phyloP scores from a whole-genome alignment of 2,797 vertebrate genomes.

The Platyrinchus mystaceus region DNA sequence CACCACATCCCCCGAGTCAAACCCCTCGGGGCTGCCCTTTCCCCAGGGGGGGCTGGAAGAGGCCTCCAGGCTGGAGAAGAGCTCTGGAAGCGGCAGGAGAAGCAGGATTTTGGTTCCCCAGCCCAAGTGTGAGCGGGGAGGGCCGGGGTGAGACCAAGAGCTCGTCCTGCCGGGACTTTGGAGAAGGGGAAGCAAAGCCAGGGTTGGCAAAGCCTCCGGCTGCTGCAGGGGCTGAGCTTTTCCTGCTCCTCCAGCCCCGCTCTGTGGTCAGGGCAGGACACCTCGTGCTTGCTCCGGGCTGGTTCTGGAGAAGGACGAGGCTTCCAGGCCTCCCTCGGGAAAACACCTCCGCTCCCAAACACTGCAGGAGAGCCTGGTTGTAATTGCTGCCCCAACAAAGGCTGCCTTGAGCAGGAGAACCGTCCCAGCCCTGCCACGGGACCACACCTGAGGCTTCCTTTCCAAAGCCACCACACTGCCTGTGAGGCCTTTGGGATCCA shows the following conservation, averaged over 20 bases:
- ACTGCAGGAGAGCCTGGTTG: background rate
- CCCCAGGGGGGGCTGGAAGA: background rate
- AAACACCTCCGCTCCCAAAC: background rate
- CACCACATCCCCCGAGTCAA: background rate
- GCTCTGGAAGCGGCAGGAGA: background rate
- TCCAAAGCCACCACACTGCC: accelerated
- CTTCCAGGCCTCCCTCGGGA: background rate
- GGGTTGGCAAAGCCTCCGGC: background rate
- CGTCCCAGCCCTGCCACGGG: accelerated
- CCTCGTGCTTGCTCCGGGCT: background rate
- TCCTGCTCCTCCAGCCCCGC: background rate
- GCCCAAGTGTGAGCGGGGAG: background rate
- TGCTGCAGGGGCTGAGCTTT: background rate
- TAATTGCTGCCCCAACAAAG: background rate
- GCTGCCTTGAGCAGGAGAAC: background rate
- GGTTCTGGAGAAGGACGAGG: background rate
- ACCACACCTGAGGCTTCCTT: background rate
- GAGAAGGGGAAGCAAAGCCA: background rate
- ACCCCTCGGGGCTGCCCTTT: no score
- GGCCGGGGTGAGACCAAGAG: background rate
- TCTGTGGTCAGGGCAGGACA: background rate
- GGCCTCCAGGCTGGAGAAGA: background rate
- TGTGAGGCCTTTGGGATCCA: background rate
- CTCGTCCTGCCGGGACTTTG: accelerated
- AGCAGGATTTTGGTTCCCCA: background rate